Base-by-base conservation (phyloP, 2,888 invertebrate genomes). In the Tetragonula carbonaria region DNA sequence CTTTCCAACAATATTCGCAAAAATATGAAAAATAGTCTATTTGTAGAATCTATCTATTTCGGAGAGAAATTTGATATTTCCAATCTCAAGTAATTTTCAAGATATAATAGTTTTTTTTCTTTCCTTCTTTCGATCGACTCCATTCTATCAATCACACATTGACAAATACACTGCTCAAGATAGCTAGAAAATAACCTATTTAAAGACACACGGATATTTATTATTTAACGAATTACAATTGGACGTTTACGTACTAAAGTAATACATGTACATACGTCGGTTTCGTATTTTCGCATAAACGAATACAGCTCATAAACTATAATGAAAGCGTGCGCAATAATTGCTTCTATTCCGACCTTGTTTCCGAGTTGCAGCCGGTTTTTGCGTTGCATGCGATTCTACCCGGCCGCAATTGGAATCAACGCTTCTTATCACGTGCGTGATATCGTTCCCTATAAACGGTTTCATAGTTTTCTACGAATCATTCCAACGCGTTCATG, bases 101-200 rank as follows among this genome's bases (percentile, higher is more conserved):
- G 14, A 55, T 71, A 21, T 1, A 13, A 51, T 57, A 45, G 45
- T 21, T 21, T 50, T 57, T 2, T 8, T 8, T 8, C 8, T 2
- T 45, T 45, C 8, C 8, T 45, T 8, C 1, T 45, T 8, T 8
- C 3, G 23, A 28, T 23, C 14, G 62, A 77, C 45, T 18, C 28
- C 50, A 16, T 51, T 66, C 33, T 66, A 71, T 28, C 21, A 13
- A 4, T 28, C 11, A 8, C 11, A 8, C 0, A 6, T 16, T 55
- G 18, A 67, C 23, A 33, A 50, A 16, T 81, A 63, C 62, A 23
- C 81, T 68, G 82, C 62, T 82, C 50, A 68, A 50, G 38, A 55
- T 73, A 80, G 55, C 62, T 67, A 16, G 50, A 51, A 23, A 16
- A 65, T 8, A 8, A 18, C 28, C 28, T 3, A 18, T 62, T 8